phyloP scores from a whole-genome alignment of 2,113 vertebrate species.

The Tichodroma muraria region DNA sequence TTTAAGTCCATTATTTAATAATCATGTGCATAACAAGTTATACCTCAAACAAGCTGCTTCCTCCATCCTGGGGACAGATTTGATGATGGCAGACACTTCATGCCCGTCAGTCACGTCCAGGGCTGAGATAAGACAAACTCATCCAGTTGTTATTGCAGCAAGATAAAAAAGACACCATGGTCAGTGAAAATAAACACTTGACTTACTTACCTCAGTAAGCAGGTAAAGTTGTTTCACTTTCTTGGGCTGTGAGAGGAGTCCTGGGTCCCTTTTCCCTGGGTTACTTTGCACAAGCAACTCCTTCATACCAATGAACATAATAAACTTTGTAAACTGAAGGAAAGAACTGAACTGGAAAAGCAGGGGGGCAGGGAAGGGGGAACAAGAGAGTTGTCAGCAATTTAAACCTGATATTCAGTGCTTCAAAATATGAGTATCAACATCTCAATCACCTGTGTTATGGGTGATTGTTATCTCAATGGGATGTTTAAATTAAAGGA shows the following conservation, averaged over 20 bases:
- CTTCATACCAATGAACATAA: background rate
- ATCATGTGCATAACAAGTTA: background rate
- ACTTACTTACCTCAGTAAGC: background rate
- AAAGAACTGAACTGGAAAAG: background rate
- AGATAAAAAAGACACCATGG: background rate
- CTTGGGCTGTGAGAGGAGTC: background rate
- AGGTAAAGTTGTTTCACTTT: background rate
- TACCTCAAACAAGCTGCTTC: background rate
- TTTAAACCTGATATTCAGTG: background rate
- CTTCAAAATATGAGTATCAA: background rate
- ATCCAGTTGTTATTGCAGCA: background rate
- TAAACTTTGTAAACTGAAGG: background rate
- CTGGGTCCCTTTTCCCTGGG: background rate
- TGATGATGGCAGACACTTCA: background rate
- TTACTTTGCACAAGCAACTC: background rate
- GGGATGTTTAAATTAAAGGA: background rate
- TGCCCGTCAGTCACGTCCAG: background rate
- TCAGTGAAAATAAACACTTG: background rate
- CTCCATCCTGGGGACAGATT: background rate
- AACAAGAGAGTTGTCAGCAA: background rate
- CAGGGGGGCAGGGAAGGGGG: background rate
- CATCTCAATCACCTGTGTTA: background rate
- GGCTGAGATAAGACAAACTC: background rate
- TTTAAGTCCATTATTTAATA: background rate
- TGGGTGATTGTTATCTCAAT: background rate